These are phyloP conservation scores for Oreochromis mossambicus DNA, from an alignment of 2,797 vertebrate species.

Conservation along the genomic window DNA sequence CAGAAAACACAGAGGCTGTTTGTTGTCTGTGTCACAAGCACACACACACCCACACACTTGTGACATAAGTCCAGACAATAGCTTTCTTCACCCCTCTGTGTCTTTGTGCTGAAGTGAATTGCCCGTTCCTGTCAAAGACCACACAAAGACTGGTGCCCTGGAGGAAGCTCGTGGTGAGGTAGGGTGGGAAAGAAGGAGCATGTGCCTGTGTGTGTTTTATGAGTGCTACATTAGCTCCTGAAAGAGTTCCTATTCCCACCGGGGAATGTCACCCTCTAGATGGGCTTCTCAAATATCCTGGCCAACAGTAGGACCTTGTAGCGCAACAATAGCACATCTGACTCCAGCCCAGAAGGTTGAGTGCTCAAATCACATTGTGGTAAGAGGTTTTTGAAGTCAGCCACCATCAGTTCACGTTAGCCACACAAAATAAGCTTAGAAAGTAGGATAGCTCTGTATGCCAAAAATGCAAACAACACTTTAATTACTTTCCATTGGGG, in stretches of 20 bases:
- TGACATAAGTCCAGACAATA: slow-evolving; percentile 36
- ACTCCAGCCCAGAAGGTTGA: slow-evolving; percentile 70
- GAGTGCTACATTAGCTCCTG: neutral
- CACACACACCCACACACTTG: slow-evolving; percentile 2
- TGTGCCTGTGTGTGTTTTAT: slow-evolving; percentile 27
- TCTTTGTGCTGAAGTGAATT: slow-evolving; percentile 31
- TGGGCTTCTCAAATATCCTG: neutral
- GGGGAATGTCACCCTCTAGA: neutral
- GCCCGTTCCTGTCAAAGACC: slow-evolving; percentile 36
- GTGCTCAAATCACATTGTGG: slow-evolving; percentile 66
- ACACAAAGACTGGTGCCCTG: slow-evolving; percentile 47
- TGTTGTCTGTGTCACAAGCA: slow-evolving; percentile 18
- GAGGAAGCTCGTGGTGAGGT: neutral
- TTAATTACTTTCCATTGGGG: neutral
- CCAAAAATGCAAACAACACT: neutral
- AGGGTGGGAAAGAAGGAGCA: neutral
- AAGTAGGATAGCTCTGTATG: neutral
- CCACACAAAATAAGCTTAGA: neutral
- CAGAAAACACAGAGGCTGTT: slow-evolving; percentile 23
- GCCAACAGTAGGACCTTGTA: slow-evolving; percentile 25
- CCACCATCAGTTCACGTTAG: neutral
- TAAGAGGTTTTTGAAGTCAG: slow-evolving; percentile 27
- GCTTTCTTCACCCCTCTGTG: slow-evolving; percentile 25
- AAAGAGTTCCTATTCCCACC: slow-evolving; percentile 47
- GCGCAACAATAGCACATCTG: slow-evolving; percentile 64